Evolutionary conservation across 2,113 vertebrate species (phyloP).

Genomic region (Protomyctophum bolini): DNA sequence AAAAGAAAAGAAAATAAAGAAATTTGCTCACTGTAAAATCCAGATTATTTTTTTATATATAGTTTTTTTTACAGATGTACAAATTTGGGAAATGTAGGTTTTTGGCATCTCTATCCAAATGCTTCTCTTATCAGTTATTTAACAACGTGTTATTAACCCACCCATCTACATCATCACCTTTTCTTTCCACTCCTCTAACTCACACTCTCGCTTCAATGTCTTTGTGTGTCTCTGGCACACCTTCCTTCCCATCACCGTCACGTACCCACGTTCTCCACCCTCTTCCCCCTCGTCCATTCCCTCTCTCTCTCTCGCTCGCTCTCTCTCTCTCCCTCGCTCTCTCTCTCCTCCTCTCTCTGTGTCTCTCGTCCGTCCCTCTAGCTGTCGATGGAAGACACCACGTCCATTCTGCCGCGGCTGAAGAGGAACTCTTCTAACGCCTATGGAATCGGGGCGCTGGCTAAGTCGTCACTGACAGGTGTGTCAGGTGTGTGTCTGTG

Average conservation of each 20-base stretch:
- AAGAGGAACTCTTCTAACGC: constrained; percentile 97
- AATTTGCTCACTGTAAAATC: constrained; percentile 34
- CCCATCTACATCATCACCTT: constrained; percentile 68
- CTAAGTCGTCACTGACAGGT: constrained; percentile 99
- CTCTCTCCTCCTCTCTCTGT: constrained; percentile 44
- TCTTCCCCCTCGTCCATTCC: constrained; percentile 23
- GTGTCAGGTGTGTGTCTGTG: constrained; percentile 88
- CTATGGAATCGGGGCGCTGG: constrained; percentile 97
- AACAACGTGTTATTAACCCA: constrained; percentile 76
- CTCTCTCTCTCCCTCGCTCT: constrained; percentile 41
- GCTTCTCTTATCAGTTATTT: constrained; percentile 29
- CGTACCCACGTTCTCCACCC: constrained; percentile 45
- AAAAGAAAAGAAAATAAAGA: neutral
- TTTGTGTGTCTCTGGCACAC: constrained; percentile 62
- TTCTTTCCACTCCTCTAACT: constrained; percentile 72
- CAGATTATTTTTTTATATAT: constrained; percentile 1
- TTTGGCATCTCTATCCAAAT: constrained; percentile 10
- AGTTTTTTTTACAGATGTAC: neutral
- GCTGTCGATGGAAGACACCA: constrained; percentile 99
- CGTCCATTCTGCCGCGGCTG: constrained; percentile 95
- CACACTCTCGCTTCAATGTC: constrained; percentile 56
- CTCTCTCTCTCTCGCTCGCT: constrained; percentile 14
- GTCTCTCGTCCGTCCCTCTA: constrained; percentile 72
- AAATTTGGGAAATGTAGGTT: constrained; percentile 25
- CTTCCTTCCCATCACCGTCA: constrained; percentile 51